Base-by-base conservation (phyloP, 1,140 invertebrate species). In the Batillaria attramentaria region DNA sequence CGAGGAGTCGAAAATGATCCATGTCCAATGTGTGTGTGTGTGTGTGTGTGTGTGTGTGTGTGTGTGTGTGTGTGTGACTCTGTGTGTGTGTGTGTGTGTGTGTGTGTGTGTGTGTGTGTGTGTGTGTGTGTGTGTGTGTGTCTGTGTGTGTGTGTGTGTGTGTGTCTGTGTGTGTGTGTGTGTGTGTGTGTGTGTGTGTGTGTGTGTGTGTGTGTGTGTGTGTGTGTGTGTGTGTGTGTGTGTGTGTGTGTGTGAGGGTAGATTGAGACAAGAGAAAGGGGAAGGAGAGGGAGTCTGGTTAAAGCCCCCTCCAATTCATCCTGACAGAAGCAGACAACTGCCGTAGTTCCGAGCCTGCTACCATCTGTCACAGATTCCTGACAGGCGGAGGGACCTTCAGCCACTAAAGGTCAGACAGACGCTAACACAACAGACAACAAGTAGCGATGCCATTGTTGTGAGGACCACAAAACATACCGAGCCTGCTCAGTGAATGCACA, bases 191-290 rank as follows among this genome's bases (percentile, higher is more conserved):
- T 60, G 57, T 60, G 57, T 13, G 8, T 8, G 57, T 10, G 57
- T 60, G 6, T 60, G 57, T 60, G 57, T 60, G 57, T 60, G 57
- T 60, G 57, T 60, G 57, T 60, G 57, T 60, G 57, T 60, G 24
- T 60, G 57, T 60, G 57, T 60, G 57, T 60, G 57, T 60, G 57
- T 60, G 57, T 13, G 8, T 13, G 57, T 60, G 57, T 60, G 57
- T 60, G 57, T n/a, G 57, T 60, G 57, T n/a, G 57, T 60, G 57
- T 60, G 8, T 60, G 8, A 10, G 57, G 24, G 57, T n/a, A 10
- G 24, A n/a, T 6, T n/a, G 24, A 6, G 24, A 28, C 24, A 28
- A 60, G 57, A 60, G 57, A 60, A 28, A 60, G 57, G 31, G n/a
- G n/a, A n/a, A n/a, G n/a, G 57, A 60, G 57, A 60, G 57, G 31